A percentile compares a stretch with the other conserved stretches of the same genome.
Conservation (phyloP, 2,888 invertebrate genomes). For the Rhogogaster chlorosoma region DNA sequence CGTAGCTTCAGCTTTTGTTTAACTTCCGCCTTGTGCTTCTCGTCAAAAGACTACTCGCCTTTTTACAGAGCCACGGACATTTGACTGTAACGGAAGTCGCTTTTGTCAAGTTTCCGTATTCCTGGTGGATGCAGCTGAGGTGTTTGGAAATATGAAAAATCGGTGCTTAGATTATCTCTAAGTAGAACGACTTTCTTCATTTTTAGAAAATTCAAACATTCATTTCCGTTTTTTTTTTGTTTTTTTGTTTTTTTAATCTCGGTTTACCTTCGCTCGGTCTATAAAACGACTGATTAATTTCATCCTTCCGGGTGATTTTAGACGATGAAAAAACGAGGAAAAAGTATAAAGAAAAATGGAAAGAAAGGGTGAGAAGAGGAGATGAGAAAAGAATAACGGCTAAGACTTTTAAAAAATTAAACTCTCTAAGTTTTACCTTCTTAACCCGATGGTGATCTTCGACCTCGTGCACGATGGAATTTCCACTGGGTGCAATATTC, state of each 20-base stretch:
- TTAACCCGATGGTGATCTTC: constrained; percentile 2
- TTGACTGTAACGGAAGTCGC: constrained; percentile 32
- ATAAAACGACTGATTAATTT: constrained; percentile 1
- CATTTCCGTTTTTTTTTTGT: neutral
- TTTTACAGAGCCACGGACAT: constrained; percentile 15
- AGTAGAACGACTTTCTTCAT: neutral
- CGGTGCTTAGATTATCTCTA: neutral
- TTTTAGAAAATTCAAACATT: neutral
- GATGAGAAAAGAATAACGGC: constrained; percentile 19
- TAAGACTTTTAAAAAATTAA: constrained; percentile 24
- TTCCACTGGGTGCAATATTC: constrained; percentile 47
- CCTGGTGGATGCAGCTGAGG: neutral
- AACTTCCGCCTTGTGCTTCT: constrained; percentile 24
- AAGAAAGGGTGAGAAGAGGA: neutral
- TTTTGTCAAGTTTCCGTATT: constrained; percentile 27
- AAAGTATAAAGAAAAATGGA: neutral
- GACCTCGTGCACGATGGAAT: neutral
- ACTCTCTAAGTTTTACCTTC: constrained; percentile 27
- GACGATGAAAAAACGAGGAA: neutral
- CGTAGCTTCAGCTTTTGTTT: constrained; percentile 26
- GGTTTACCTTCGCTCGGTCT: neutral
- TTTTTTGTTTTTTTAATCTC: neutral
- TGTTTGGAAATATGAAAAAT: neutral
- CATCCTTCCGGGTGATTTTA: neutral
- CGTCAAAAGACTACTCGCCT: constrained; percentile 14